Evolutionary conservation across 1,140 invertebrate genomes (phyloP).

Genomic region (Temnothorax longispinosus): DNA sequence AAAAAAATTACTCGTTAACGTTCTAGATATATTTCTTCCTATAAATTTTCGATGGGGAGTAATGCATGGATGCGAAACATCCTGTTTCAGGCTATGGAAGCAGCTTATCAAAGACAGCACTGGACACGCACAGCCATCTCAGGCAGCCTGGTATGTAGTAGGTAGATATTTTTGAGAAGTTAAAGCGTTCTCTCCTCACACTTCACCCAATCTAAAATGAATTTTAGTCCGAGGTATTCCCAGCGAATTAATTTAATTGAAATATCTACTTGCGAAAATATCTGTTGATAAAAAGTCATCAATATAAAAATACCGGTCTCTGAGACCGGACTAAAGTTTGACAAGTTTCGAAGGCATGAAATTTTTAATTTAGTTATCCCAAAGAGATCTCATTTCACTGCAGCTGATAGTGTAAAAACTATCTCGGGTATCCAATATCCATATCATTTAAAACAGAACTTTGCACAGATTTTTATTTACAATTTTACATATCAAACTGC

Average conservation of each 20-base stretch:
- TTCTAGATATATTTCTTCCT: slow-evolving; percentile 55
- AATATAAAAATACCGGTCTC: neutral
- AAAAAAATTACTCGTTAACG: neutral
- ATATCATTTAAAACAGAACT: neutral
- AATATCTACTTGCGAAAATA: neutral
- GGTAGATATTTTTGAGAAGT: slow-evolving; percentile 83
- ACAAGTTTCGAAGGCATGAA: neutral
- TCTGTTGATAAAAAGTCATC: neutral
- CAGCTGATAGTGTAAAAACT: neutral
- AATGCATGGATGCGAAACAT: slow-evolving; percentile 19
- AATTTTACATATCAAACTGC: neutral
- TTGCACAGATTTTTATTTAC: neutral
- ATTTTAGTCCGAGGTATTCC: neutral
- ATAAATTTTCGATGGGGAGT: slow-evolving; percentile 17
- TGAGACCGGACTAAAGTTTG: neutral
- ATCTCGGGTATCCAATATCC: too few relatives aligned
- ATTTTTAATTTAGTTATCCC: neutral
- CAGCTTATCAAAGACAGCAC: slow-evolving; percentile 92
- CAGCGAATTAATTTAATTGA: neutral
- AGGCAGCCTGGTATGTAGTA: slow-evolving; percentile 92
- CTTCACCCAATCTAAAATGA: neutral
- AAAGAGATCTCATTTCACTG: neutral
- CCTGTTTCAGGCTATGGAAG: slow-evolving; percentile 91
- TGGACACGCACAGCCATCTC: slow-evolving; percentile 94
- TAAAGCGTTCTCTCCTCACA: slow-evolving; percentile 61